Base-by-base conservation (phyloP, 2,888 invertebrate genomes). In the Coenonympha glycerion region DNA sequence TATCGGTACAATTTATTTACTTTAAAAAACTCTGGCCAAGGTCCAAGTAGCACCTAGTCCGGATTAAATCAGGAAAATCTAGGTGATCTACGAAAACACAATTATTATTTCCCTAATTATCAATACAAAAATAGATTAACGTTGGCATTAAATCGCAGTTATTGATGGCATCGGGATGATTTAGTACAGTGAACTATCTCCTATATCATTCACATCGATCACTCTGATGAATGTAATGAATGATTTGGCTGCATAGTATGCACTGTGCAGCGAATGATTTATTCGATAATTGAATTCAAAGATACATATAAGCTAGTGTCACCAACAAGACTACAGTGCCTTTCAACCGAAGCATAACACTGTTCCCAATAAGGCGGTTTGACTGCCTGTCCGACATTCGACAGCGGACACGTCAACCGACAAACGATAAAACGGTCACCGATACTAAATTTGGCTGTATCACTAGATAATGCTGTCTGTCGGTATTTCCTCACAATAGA, bases 141-240 rank as follows among this genome's bases (percentile, higher is more conserved):
- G 33, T 16, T 9, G 11, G 21, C 8, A 45, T 24, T 54, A 47
- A 47, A 54, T 47, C 47, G 49, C 40, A 47, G 37, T 53, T 47
- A 53, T 53, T 37, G 45, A 44, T 37, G 49, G n/a, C 21, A 47
- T 21, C 44, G 22, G 42, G 37, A 37, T 42, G 47, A 52, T 52
- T 47, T 42, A 46, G 52, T 50, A 50, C 50, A 50, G 31, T 49
- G 31, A 47, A 54, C 47, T 44, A 50, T 50, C 47, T 44, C 36
- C 34, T 8, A 30, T 39, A 49, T 49, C 44, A 44, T 39, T 49
- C 49, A 44, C 31, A 49, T 49, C 44, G 39, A 44, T 49, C 49
- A 44, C 24, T n/a, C 18, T 44, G 39, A 49, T 36, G 49, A 44
- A 49, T 49, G 49, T 44, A 49, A 44, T 36, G 49, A 49, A 11